Conservation (phyloP, 2,888 invertebrate genomes). For the Cinara cedri region DNA sequence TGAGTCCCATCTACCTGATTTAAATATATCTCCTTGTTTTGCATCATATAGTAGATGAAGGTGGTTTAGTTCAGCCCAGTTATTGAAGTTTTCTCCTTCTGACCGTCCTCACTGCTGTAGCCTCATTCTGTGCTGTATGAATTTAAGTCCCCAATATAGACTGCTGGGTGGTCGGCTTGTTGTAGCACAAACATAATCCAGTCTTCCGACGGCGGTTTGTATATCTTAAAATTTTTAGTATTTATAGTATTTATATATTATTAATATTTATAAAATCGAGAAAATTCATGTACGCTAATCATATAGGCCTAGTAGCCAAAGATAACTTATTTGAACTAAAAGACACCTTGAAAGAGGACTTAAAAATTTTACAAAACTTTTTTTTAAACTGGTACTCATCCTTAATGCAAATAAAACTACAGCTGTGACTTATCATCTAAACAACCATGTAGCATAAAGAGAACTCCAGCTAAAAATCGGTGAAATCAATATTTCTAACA, state of each 20-base stretch:
- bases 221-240: constrained; percentile 28
- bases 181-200: constrained; percentile 36
- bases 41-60: constrained; percentile 16
- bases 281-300: neutral
- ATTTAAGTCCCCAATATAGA: too few species aligned
- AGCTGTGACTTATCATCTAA: neutral
- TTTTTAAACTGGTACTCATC: neutral
- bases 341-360: neutral
- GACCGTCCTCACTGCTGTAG: constrained; percentile 39
- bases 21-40: constrained; percentile 21
- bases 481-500: constrained; percentile 2
- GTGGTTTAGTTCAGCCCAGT: constrained; percentile 29
- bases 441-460: neutral
- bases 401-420: neutral
- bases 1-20: constrained; percentile 18
- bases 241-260: neutral
- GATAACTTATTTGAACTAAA: neutral
- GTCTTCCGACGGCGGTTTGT: constrained; percentile 35
- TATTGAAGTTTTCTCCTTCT: constrained; percentile 28
- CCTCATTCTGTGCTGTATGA: constrained; percentile 54
- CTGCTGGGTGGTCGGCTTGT: constrained; percentile 29
- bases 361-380: neutral
- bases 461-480: neutral
- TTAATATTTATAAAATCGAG: neutral
- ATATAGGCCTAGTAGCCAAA: constrained; percentile 4